Conservation (phyloP, 2,888 invertebrate genomes). For the Brachypterus glaber region DNA sequence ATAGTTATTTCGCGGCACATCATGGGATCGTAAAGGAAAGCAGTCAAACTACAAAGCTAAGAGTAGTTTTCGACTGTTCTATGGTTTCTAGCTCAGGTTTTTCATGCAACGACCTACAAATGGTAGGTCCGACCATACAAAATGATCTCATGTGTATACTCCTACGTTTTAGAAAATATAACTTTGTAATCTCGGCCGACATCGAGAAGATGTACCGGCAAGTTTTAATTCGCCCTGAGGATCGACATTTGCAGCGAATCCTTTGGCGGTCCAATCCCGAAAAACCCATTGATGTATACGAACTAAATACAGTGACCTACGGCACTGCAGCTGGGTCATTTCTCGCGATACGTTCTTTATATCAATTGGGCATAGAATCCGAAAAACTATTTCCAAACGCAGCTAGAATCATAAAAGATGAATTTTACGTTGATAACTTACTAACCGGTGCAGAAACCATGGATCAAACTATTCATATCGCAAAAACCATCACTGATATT, state of each 20-base stretch:
- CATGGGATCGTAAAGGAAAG: constrained; percentile 11
- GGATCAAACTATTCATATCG: neutral
- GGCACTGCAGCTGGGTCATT: constrained; percentile 15
- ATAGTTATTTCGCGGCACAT: constrained; percentile 11
- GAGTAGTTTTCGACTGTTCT: constrained; percentile 16
- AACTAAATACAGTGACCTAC: constrained; percentile 13
- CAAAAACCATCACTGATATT: neutral
- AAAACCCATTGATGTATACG: constrained; percentile 9
- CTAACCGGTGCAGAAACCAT: constrained; percentile 4
- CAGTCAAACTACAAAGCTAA: constrained; percentile 10
- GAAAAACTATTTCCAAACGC: constrained; percentile 3
- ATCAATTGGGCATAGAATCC: constrained; percentile 8
- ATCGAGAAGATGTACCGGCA: constrained; percentile 16
- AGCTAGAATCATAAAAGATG: constrained; percentile 4
- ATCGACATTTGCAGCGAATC: constrained; percentile 9
- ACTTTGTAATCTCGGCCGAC: constrained; percentile 15
- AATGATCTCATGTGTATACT: constrained; percentile 11
- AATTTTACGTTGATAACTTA: constrained; percentile 12
- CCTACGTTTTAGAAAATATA: constrained; percentile 10
- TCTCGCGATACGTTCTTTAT: constrained; percentile 13
- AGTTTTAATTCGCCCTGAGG: constrained; percentile 4
- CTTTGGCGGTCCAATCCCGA: constrained; percentile 9
- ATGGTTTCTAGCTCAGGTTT: constrained; percentile 10
- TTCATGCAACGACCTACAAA: constrained; percentile 14
- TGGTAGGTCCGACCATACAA: constrained; percentile 13